These are phyloP conservation scores for Dolichoris vasculosae DNA, from an alignment of 1,140 invertebrate genomes.

Conservation along the genomic window DNA sequence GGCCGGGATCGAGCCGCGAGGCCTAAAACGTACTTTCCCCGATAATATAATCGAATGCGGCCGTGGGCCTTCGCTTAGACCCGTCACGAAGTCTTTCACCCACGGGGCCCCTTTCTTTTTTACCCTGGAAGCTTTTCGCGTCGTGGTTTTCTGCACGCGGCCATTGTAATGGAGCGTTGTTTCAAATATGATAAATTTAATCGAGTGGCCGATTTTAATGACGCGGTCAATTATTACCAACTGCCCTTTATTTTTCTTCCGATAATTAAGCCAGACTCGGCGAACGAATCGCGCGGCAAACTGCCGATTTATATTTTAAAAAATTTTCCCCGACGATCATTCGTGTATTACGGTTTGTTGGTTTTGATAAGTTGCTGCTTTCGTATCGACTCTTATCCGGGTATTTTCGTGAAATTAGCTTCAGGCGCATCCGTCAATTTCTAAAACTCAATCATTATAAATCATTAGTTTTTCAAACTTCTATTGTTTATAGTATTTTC, in stretches of 20 bases:
- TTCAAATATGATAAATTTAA: background rate
- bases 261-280: background rate
- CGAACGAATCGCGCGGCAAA: background rate
- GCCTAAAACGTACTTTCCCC: background rate
- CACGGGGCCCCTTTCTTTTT: background rate
- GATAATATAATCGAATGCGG: background rate
- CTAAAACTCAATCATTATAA: constrained; percentile 30
- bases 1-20: background rate
- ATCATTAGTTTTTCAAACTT: background rate
- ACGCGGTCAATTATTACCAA: background rate
- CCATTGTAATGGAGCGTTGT: background rate
- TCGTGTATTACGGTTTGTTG: background rate
- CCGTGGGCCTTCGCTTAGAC: background rate
- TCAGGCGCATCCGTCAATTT: background rate
- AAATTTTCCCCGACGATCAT: background rate
- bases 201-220: background rate
- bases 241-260: background rate
- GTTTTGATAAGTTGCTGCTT: background rate
- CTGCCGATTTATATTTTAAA: background rate
- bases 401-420: background rate
- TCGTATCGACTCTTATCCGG: background rate
- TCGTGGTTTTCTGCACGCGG: background rate
- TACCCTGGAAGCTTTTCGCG: background rate
- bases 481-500: background rate
- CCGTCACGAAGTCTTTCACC: background rate